Evolutionary conservation across 2,113 vertebrate genomes (phyloP), one percentile per base, ranked within the genome.

Genomic region (Alces alces): DNA sequence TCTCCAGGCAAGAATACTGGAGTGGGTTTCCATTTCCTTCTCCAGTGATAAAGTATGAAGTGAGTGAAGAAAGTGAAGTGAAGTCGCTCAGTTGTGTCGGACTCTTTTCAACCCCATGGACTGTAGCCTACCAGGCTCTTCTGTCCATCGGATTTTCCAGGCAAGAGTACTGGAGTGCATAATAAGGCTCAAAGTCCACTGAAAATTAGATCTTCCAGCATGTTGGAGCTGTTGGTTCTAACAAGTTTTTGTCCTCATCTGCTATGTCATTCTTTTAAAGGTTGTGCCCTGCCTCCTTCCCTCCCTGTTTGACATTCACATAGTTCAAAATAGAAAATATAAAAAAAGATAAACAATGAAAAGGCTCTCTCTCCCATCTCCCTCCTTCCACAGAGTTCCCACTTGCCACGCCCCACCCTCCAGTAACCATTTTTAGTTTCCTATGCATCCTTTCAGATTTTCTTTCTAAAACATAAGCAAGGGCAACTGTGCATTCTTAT

Each of bases 91-190:
- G 66, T n/a, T 1, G 2, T 23, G n/a, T 23, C 66, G 0, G 10
- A 36, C 19, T 36, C 66, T 10, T 21, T 36, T n/a, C 0, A 0
- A 23, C n/a, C n/a, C n/a, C 66, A 23, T 12, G 66, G 66, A 70
- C 66, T 70, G 9, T 23, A 23, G n/a, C 66, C 10, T 12, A 12
- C 66, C 66, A 70, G 19, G n/a, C 66, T 70, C n/a, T 36, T 70
- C 64, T 0, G 2, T 12, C 64, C 5, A 11, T 12, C 9, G 9
- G n/a, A 36, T 70, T 36, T 23, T 70, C 64, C n/a, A 70, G n/a
- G 66, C n/a, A 3, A 23, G 9, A 39, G 9, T 3, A 36, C 19
- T 70, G 25, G 14, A 47, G 76, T 19, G 6, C 76, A 78, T 78
- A 78, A 78, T 78, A 15, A 47, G 43, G 27, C 7, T 78, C 76